Base-by-base conservation (phyloP, 1,140 invertebrate genomes). In the Panulirus ornatus region DNA sequence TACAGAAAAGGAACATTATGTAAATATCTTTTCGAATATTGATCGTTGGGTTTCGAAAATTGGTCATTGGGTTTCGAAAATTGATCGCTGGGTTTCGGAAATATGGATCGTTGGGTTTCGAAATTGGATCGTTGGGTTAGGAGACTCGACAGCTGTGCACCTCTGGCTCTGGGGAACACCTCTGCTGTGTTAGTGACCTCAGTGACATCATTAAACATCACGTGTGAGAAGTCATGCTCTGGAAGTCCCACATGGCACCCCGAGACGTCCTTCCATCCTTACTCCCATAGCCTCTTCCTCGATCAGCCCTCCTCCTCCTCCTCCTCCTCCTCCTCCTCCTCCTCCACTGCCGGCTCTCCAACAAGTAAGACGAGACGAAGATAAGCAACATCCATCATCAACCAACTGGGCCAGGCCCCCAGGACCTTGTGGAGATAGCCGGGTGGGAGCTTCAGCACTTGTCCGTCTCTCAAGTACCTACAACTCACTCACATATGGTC, bases 311-410 rank as follows among this genome's bases (percentile, higher is more conserved):
- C 44, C 44, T 47, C 14, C 44, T n/a, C 5, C 51, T 54, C 14
- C 51, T 58, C 3, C 51, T 58, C 11, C 1, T 58, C 11, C 51
- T 54, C 5, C 51, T 58, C 11, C 9, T 58, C 11, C 51, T 58
- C 1, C 51, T 54, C 11, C 51, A 14, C 44, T 47, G 40, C n/a
- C 42, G 27, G 76, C 2, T 79, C 76, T 19, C 51, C 76, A 51
- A 22, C 76, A 51, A 51, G 76, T 34, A 51, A 47, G 71, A 36
- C 27, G 40, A 44, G 76, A 47, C 42, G n/a, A 19, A 79, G 76
- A 47, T 66, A 66, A 66, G 58, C n/a, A 66, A 66, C 38, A 79
- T 79, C 51, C 76, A 79, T 79, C 42, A 79, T 79, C 42, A 40
- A 19, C 71, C 34, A 38, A 51, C 38, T 47, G 76, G 66, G 44